phyloP scores from a whole-genome alignment of 2,797 vertebrate species.

The Acipenser transmontanus region DNA sequence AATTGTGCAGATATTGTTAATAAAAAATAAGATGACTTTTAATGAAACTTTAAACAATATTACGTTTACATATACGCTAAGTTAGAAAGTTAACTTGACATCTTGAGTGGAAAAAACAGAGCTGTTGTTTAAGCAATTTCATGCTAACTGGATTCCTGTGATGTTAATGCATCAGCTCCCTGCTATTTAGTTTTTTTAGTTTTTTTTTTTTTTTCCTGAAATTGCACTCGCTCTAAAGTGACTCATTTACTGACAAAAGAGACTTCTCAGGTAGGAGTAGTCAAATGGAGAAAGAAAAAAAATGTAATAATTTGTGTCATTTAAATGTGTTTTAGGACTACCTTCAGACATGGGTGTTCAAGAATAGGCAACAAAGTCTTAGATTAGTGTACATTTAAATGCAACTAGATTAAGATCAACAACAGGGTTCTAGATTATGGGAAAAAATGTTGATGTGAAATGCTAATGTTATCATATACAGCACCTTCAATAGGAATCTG shows the following conservation, averaged over 20 bases:
- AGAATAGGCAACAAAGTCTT: no score
- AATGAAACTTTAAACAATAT: background rate
- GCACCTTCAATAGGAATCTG: no score
- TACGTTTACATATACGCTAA: no score
- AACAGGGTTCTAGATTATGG: no score
- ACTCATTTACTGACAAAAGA: background rate
- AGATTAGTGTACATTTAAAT: no score
- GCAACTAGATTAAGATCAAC: no score
- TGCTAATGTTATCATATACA: no score
- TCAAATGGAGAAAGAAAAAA: no score
- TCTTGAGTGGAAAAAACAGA: background rate
- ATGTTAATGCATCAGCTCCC: constrained; percentile 6
- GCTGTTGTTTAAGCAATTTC: constrained; percentile 3
- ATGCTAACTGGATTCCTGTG: background rate
- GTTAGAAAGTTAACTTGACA: no score
- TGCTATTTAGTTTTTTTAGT: background rate
- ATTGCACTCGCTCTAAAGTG: background rate
- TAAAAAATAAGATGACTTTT: background rate
- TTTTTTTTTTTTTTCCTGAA: background rate
- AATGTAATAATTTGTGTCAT: background rate
- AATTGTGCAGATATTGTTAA: background rate
- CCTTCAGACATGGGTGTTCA: background rate
- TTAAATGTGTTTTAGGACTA: background rate
- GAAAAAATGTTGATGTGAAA: background rate
- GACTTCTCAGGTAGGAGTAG: background rate